Base-by-base conservation (phyloP, 2,888 invertebrate genomes). In the Hemaris fuciformis region DNA sequence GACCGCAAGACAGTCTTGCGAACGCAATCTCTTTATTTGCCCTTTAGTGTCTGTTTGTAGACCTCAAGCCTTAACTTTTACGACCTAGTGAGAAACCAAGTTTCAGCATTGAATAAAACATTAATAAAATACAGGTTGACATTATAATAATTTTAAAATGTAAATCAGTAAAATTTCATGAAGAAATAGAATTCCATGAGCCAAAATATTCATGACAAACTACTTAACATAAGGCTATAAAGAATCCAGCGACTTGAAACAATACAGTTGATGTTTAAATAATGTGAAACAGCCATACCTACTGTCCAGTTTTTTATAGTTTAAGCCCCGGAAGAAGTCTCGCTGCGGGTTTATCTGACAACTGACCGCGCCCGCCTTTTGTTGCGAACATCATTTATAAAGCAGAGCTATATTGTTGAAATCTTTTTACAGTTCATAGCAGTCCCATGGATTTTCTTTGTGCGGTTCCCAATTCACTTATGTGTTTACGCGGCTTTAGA, bases 341-440 rank as follows among this genome's bases (percentile, higher is more conserved):
- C 56, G 42, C 18, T 22, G 62, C 48, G 43, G 58, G 64, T 68
- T 72, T 72, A 77, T 74, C 68, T 69, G 70, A 67, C 68, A 70
- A 63, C 66, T 73, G 76, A 70, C 72, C 73, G 60, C 61, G 53
- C 57, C 64, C 64, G 62, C 60, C 64, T 60, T 66, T 76, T 77
- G 73, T 73, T 60, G 65, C 45, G 60, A 46, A 59, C 38, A 66
- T 66, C 71, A 73, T 77, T 74, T 74, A 73, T 76, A 71, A 73
- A 66, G 65, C 67, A 69, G 69, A 73, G 38, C 38, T 64, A 63
- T 70, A 68, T 68, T 65, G 67, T 65, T 58, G 59, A 66, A 64
- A 71, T 71, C 70, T 74, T 71, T 72, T 65, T 61, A 64, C 64
- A 63, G 62, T 61, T 61, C 25, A 61, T 61, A 65, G 58, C 64